A percentile compares a stretch with the other conserved stretches of the same genome.
Conservation (phyloP, 2,113 vertebrate genomes). For the Thamnophis sirtalis region DNA sequence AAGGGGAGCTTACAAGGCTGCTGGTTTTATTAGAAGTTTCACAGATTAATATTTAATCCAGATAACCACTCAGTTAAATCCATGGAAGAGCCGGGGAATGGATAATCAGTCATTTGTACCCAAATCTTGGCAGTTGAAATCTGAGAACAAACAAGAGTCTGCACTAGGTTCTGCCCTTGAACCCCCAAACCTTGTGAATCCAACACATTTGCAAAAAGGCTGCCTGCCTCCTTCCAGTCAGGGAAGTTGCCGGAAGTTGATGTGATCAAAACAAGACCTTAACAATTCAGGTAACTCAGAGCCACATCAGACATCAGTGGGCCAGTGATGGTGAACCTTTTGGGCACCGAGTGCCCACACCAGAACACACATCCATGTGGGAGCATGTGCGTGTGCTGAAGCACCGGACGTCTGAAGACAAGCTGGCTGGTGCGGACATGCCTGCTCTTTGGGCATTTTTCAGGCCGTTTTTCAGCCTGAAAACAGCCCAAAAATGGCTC, state of each 20-base stretch:
- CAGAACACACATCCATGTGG: no score
- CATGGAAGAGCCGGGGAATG: constrained; percentile 10
- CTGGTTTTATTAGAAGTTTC: background rate
- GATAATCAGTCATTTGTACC: constrained; percentile 3
- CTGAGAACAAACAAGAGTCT: background rate
- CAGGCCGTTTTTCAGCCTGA: no score
- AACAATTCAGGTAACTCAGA: constrained; percentile 58
- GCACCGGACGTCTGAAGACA: no score
- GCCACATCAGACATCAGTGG: constrained; percentile 40
- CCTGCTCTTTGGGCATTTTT: no score
- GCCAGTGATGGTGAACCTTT: no score
- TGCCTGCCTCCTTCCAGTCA: constrained; percentile 43
- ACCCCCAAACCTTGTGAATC: constrained; percentile 3
- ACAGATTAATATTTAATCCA: background rate
- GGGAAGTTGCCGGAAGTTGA: constrained; percentile 64
- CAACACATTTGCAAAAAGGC: background rate
- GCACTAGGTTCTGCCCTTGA: constrained; percentile 24
- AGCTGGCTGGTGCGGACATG: no score
- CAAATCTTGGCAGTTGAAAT: background rate
- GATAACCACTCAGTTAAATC: background rate
- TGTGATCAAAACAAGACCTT: constrained; percentile 37
- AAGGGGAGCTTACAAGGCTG: background rate
- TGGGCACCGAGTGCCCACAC: no score
- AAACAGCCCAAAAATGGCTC: no score
- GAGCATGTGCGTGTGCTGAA: no score